Conservation (phyloP, 2,797 vertebrate genomes). For the Takifugu ocellatus region DNA sequence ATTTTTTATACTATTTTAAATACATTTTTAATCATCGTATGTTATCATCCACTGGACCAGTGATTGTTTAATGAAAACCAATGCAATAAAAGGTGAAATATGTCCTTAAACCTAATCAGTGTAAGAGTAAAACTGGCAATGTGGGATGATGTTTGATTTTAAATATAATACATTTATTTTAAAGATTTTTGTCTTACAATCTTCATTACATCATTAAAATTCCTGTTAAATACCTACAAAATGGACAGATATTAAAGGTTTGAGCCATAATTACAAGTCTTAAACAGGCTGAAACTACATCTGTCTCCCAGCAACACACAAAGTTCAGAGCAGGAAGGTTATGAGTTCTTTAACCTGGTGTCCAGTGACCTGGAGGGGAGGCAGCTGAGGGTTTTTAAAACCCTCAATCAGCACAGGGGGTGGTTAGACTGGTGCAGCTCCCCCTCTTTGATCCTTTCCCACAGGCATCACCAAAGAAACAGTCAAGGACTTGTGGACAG, state of each 20-base stretch:
- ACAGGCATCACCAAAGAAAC: not conserved
- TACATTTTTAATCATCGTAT: conserved; percentile 59
- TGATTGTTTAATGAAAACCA: conserved; percentile 45
- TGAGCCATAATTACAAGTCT: not conserved
- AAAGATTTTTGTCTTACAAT: conserved; percentile 2
- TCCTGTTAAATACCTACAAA: not conserved
- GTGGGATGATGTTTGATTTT: conserved; percentile 13
- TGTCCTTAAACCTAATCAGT: conserved; percentile 6
- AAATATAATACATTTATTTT: conserved; percentile 34
- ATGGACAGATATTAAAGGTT: not conserved
- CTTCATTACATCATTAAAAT: too few relatives aligned
- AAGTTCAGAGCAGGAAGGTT: conserved; percentile 22
- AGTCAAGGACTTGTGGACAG: not conserved
- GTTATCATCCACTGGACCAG: conserved; percentile 24
- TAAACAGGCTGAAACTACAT: not conserved
- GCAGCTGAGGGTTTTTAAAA: conserved; percentile 3
- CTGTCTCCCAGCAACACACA: conserved; percentile 16
- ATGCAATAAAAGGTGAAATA: conserved; percentile 58
- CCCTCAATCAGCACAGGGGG: conserved; percentile 1
- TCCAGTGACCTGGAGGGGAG: conserved; percentile 12
- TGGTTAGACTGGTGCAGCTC: conserved; percentile 1
- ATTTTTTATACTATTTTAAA: conserved; percentile 48
- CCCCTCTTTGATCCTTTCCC: conserved; percentile 20
- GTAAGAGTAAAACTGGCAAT: not conserved
- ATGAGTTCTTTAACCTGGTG: conserved; percentile 11